These are phyloP conservation scores for Lasioglossum oenotherae DNA, from an alignment of 2,888 invertebrate species.

Conservation along the genomic window DNA sequence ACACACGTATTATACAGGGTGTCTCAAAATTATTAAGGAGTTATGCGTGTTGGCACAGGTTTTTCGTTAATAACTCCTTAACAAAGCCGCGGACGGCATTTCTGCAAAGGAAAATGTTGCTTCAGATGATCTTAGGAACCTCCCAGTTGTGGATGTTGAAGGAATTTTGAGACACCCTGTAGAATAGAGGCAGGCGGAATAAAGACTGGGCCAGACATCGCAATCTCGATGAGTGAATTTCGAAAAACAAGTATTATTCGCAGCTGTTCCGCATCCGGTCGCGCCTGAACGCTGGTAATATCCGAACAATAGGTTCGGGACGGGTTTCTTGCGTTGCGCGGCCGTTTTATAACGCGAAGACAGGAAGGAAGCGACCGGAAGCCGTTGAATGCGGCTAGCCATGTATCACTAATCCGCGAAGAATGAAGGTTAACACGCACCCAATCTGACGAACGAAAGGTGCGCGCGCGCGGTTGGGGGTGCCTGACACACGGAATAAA, in stretches of 20 bases:
- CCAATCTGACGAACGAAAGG: slow-evolving; percentile 33
- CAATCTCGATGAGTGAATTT: neutral
- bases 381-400: slow-evolving; percentile 62
- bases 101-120: no score
- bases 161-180: no score
- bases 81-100: no score
- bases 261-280: neutral
- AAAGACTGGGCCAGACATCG: neutral
- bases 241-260: slow-evolving; percentile 27
- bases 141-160: no score
- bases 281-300: slow-evolving; percentile 39
- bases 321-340: slow-evolving; percentile 11
- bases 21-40: no score
- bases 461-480: neutral
- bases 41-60: no score
- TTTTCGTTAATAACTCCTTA: no score
- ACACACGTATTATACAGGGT: neutral
- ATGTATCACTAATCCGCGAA: slow-evolving; percentile 66
- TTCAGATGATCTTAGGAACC: no score
- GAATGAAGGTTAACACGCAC: slow-evolving; percentile 64
- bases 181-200: neutral
- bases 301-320: slow-evolving; percentile 40
- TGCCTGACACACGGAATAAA: slow-evolving; percentile 39
- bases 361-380: slow-evolving; percentile 23
- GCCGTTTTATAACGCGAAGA: slow-evolving; percentile 27